Base-by-base conservation (phyloP, 2,797 vertebrate genomes). In the Dallia pectoralis region DNA sequence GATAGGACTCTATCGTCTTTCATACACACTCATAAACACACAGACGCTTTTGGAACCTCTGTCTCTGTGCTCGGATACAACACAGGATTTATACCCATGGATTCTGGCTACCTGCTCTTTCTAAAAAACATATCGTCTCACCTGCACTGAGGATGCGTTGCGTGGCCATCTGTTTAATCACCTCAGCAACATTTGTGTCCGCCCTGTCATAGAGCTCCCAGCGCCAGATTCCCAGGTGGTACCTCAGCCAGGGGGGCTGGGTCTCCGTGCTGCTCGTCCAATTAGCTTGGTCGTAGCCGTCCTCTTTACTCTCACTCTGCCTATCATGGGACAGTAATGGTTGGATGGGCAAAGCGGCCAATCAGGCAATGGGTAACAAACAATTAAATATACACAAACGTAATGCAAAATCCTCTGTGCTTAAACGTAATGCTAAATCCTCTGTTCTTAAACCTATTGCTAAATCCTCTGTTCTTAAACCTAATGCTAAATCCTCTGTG, bases 221-320 rank as follows among this genome's bases (percentile, higher is more conserved):
- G 81, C 93, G 93, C 64, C 92, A 88, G 84, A 96, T 96, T 77
- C 93, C 93, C 0, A 96, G 73, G 36, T 95, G 94, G 85, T 95
- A 94, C 19, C 88, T 90, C 12, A 95, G 90, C 94, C 94, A 94
- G n/a, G 89, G 65, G 0, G 95, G 93, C 70, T 93, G 92, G 64
- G 94, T 91, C 67, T 90, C 83, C 8, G 49, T 19, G 0, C 89
- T 78, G 19, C 61, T 68, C 11, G 90, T 93, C 91, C 90, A 93
- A 4, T 65, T 36, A 36, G 81, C 66, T 71, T 84, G 83, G 74
- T 93, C 90, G 1, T 86, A 93, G 78, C 85, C 87, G 16, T 85
- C 84, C 51, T 91, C 77, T 11, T 82, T 70, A 63, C 91, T 92
- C 74, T 75, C 68, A 40, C 92, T 93, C 72, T 82, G 53, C 93